Evolutionary conservation across 2,797 vertebrate genomes (phyloP), one percentile per base, ranked within the genome.

Genomic region (Craterocephalus amniculus): DNA sequence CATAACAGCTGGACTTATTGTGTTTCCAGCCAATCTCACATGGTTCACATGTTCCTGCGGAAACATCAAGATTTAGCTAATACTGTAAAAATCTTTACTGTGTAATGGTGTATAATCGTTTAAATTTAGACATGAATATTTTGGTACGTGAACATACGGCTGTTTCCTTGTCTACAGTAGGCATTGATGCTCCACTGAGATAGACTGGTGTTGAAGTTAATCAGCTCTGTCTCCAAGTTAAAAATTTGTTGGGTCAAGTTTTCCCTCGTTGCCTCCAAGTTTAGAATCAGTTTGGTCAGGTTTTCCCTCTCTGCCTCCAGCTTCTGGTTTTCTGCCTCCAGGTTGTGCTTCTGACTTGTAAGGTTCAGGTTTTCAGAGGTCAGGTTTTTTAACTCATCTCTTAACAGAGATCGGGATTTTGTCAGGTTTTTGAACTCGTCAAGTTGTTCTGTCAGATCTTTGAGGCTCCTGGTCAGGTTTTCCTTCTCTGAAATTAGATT

Each of bases 1-100:
- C 18, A 27, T 87, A 91, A 63, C 91, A 93, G 62, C 70, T 88
- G 45, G 73, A n/a, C 2, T 45, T 0, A 0, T 0, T 4, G 0
- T 0, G 0, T 0, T 0, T 0, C 89, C 90, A 93, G 12, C 43
- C 55, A 0, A 0, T 0, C 54, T 29, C 60, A 76, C 92, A 93
- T 35, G 66, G 0, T 7, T 1, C 0, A 78, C 88, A 92, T 12
- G 2, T 1, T 54, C 68, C 58, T 0, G 0, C 89, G 92, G 75
- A 56, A 73, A 70, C 14, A 40, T 22, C n/a, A 57, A 16, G 63
- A 0, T 64, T 0, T 36, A 54, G 52, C 0, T 32, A 32, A 32
- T n/a, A n/a, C n/a, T n/a, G n/a, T 32, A 32, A 56, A 54, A 3
- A 75, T 1, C 31, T 4, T 20, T 32, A 20, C 14, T 36, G 2